Percentiles rank a stretch among this genome's conserved stretches.
Evolutionary conservation across 2,797 vertebrate species (phyloP).

Genomic region (Sebastes diploproa): DNA sequence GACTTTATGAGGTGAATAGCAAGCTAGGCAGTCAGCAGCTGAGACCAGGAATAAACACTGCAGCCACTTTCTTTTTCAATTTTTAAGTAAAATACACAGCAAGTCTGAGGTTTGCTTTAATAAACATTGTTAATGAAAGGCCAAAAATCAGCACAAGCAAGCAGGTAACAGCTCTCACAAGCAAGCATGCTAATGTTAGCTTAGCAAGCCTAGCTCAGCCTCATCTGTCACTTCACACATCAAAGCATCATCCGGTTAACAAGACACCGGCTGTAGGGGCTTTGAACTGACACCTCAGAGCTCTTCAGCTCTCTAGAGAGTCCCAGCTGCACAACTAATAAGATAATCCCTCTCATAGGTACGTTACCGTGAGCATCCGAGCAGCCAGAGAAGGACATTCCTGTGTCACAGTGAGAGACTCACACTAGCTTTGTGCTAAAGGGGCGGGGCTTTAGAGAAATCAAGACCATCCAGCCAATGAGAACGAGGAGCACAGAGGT

Average conservation of each 20-base stretch:
- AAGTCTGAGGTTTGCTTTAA: background rate
- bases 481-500: accelerated
- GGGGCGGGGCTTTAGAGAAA: slow-evolving; percentile 12
- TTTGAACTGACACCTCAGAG: slow-evolving; percentile 11
- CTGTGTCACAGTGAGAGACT: slow-evolving; percentile 58
- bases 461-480: slow-evolving; percentile 44
- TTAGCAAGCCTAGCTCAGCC: slow-evolving; percentile 47
- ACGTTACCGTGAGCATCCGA: slow-evolving; percentile 56
- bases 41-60: background rate
- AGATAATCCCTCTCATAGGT: slow-evolving; percentile 28
- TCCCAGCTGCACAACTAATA: slow-evolving; percentile 22
- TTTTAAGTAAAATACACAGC: background rate
- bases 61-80: background rate
- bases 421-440: slow-evolving; percentile 52
- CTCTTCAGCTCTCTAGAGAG: background rate
- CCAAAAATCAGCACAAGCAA: background rate
- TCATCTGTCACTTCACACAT: slow-evolving; percentile 49
- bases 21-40: background rate
- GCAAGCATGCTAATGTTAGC: slow-evolving; percentile 46
- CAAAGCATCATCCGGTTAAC: slow-evolving; percentile 30
- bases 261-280: background rate
- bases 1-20: background rate
- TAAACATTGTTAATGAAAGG: background rate
- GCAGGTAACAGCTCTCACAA: background rate
- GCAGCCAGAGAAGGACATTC: slow-evolving; percentile 76